Conservation (phyloP, 2,888 invertebrate species). For the Conops quadrifasciatus region DNA sequence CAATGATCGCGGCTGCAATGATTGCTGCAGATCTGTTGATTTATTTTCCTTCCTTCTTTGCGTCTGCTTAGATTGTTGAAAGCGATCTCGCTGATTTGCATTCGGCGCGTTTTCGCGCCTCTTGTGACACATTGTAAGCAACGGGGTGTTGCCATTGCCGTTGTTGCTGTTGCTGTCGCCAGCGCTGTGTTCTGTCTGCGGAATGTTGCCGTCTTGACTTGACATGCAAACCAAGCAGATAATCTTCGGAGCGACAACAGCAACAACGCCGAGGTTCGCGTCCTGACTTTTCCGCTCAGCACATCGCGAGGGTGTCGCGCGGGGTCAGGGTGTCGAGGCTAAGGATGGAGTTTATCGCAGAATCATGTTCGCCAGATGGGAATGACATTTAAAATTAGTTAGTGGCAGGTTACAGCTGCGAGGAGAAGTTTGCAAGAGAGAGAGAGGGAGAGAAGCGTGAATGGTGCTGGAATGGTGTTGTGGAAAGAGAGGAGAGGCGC, state of each 20-base stretch:
- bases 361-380: slow-evolving; percentile 61
- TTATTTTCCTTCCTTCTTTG: slow-evolving; percentile 1
- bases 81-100: slow-evolving; percentile 39
- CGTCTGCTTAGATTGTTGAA: slow-evolving; percentile 18
- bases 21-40: background rate
- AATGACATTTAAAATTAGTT: slow-evolving; percentile 62
- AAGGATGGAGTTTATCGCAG: slow-evolving; percentile 49
- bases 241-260: slow-evolving; percentile 35
- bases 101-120: slow-evolving; percentile 35
- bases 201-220: slow-evolving; percentile 35
- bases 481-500: background rate
- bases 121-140: slow-evolving; percentile 30
- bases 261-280: background rate
- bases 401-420: slow-evolving; percentile 43
- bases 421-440: background rate
- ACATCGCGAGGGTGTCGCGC: background rate
- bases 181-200: slow-evolving; percentile 3
- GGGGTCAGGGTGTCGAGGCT: background rate
- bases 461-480: background rate
- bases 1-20: background rate
- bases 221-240: slow-evolving; percentile 42
- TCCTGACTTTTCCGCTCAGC: slow-evolving; percentile 8
- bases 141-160: slow-evolving; percentile 4
- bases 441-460: background rate
- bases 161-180: background rate